Evolutionary conservation across 2,888 invertebrate species (phyloP).

Genomic region (Drosophila rubida): DNA sequence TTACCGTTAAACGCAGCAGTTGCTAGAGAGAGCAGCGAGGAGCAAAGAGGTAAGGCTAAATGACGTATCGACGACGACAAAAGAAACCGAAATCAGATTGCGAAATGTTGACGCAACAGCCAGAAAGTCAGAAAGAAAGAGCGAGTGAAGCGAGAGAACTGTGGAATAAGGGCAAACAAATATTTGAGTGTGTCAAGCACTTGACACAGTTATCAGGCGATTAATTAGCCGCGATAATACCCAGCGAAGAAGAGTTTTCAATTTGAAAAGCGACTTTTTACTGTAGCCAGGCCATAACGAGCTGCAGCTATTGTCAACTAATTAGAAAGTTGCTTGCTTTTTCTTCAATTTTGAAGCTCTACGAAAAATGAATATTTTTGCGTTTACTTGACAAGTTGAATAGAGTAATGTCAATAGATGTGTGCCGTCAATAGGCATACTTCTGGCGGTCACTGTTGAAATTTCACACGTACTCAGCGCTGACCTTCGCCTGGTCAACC

Average conservation of each 20-base stretch:
- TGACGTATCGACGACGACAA: conserved; percentile 52
- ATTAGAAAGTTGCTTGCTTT: too few species aligned
- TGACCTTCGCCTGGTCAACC: conserved; percentile 38
- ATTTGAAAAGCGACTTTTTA: conserved; percentile 9
- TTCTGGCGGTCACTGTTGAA: conserved; percentile 30
- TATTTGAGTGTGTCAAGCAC: conserved; percentile 45
- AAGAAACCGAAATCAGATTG: conserved; percentile 42
- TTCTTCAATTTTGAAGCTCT: too few species aligned
- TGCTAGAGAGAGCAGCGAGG: background rate
- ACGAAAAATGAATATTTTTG: too few species aligned
- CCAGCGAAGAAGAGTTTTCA: background rate
- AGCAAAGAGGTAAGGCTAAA: conserved; percentile 4
- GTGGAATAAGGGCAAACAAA: conserved; percentile 50
- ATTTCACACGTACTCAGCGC: conserved; percentile 31
- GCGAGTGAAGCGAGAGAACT: background rate
- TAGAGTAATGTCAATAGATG: too few species aligned
- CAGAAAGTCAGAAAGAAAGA: background rate
- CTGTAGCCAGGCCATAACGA: too few species aligned
- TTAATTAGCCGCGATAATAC: conserved; percentile 43
- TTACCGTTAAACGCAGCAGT: conserved; percentile 13
- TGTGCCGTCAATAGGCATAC: conserved; percentile 4
- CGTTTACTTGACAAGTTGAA: too few species aligned
- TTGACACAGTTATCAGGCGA: conserved; percentile 57
- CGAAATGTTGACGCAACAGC: conserved; percentile 52
- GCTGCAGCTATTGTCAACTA: too few species aligned